Evolutionary conservation across 1,140 invertebrate species (phyloP).

Genomic region (Microplitis demolitor): DNA sequence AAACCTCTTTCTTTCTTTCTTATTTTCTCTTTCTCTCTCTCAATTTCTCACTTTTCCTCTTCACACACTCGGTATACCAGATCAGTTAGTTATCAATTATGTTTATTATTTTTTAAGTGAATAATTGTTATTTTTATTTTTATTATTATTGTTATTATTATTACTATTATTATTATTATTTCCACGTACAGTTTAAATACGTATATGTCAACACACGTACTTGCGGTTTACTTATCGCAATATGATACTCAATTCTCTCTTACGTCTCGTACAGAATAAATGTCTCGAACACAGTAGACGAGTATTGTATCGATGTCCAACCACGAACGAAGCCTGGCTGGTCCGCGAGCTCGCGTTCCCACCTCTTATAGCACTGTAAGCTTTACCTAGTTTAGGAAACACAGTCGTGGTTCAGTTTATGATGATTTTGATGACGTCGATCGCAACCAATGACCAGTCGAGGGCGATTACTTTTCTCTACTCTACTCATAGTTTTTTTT

Average conservation of each 20-base stretch:
- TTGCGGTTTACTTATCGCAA: conserved; percentile 1
- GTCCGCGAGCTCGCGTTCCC: conserved; percentile 23
- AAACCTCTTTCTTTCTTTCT: conserved; percentile 55
- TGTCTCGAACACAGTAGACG: conserved; percentile 11
- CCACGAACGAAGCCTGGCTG: conserved; percentile 11
- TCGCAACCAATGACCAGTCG: conserved; percentile 46
- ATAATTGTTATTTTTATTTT: background rate
- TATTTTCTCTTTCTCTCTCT: conserved; percentile 42
- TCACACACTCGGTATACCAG: conserved; percentile 6
- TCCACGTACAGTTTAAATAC: no score
- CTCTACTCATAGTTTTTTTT: conserved; percentile 1
- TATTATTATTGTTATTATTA: background rate
- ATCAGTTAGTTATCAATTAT: no score
- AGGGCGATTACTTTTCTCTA: conserved; percentile 40
- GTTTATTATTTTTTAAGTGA: no score
- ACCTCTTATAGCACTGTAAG: conserved; percentile 51
- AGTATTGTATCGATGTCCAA: conserved; percentile 10
- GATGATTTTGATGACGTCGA: conserved; percentile 36
- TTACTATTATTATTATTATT: background rate
- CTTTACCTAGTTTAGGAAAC: conserved; percentile 64
- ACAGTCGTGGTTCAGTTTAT: conserved; percentile 60
- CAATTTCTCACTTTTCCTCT: conserved; percentile 21
- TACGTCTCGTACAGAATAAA: conserved; percentile 17
- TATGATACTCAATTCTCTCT: conserved; percentile 13
- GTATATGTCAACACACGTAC: background rate